Evolutionary conservation across 2,888 invertebrate genomes (phyloP), one percentile per base, ranked within the genome.

Genomic region (Rhamphomyia laevipes): DNA sequence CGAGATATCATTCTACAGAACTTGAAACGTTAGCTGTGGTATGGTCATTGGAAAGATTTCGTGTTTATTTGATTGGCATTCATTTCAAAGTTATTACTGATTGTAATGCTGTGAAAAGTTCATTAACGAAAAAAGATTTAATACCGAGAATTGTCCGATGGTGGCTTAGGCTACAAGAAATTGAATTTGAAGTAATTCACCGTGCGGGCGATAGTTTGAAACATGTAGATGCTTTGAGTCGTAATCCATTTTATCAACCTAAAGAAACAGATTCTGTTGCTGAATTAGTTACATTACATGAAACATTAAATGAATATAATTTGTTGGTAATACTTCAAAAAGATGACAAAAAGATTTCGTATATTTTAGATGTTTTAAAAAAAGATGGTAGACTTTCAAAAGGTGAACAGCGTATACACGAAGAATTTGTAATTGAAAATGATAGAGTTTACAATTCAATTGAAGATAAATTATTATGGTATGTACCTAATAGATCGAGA

Each of bases 1-100:
- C n/a, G n/a, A n/a, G n/a, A n/a, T n/a, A n/a, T n/a, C n/a, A n/a
- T n/a, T n/a, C n/a, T n/a, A n/a, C n/a, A 50, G 62, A 65, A 43
- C 47, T 66, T 3, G 62, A 65, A 56, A 58, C 61, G 6, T 43
- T 66, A 15, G 63, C 62, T 0, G 53, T 64, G n/a, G 57, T 63
- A 21, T 46, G 57, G 55, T 56, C 62, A 63, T 48, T n/a, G n/a
- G n/a, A n/a, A n/a, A n/a, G n/a, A n/a, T n/a, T n/a, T n/a, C 35
- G 61, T 16, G 52, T 59, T 6, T 65, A 63, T 50, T 46, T 63
- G 9, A 40, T 63, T 11, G 61, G 59, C 10, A 44, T 47, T 11
- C 45, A 52, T 37, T 63, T 63, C 45, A 61, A 56, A 45, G 58
- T 63, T 23, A 50, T 59, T 13, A 60, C 61, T 1, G 61, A 49